Evolutionary conservation across 2,113 vertebrate species (phyloP).

Genomic region (Gymnobelideus leadbeateri): DNA sequence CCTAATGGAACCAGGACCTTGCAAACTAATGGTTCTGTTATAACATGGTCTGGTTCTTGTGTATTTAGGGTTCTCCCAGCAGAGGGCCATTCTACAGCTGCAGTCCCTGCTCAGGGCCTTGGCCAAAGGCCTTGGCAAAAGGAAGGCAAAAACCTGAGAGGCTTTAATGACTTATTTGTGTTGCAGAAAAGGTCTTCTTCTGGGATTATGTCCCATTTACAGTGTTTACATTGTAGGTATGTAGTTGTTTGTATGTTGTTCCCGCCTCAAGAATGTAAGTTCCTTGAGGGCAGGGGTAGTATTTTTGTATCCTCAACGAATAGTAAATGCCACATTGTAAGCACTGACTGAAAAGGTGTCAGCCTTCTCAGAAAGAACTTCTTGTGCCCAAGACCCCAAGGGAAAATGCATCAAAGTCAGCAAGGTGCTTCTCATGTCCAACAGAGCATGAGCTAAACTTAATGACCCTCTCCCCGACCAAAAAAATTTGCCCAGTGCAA

Average conservation of each 20-base stretch:
- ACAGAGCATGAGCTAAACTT: conserved; percentile 20
- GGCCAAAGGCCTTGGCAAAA: not conserved
- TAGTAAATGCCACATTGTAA: not conserved
- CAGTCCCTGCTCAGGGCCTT: not conserved
- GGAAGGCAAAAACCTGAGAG: conserved; percentile 28
- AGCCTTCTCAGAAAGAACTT: conserved; percentile 40
- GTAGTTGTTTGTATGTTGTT: not conserved
- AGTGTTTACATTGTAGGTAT: too few relatives aligned
- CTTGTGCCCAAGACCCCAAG: conserved; percentile 28
- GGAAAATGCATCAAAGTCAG: not conserved
- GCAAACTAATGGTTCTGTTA: not conserved
- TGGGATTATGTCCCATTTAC: too few relatives aligned
- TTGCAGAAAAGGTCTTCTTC: not conserved
- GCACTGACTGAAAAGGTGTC: too few relatives aligned
- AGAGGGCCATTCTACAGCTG: conserved; percentile 22
- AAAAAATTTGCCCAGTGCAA: too few relatives aligned
- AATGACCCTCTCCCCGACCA: not conserved
- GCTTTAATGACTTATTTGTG: conserved; percentile 33
- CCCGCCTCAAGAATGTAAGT: not conserved
- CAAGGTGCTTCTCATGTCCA: conserved; percentile 22
- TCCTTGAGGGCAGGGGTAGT: not conserved
- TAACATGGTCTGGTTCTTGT: conserved; percentile 57
- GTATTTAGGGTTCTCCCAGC: conserved; percentile 50
- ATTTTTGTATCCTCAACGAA: not conserved
- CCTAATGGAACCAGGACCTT: not conserved